These are phyloP conservation scores for Picathartes gymnocephalus DNA, from an alignment of 2,113 vertebrate genomes.

Conservation along the genomic window DNA sequence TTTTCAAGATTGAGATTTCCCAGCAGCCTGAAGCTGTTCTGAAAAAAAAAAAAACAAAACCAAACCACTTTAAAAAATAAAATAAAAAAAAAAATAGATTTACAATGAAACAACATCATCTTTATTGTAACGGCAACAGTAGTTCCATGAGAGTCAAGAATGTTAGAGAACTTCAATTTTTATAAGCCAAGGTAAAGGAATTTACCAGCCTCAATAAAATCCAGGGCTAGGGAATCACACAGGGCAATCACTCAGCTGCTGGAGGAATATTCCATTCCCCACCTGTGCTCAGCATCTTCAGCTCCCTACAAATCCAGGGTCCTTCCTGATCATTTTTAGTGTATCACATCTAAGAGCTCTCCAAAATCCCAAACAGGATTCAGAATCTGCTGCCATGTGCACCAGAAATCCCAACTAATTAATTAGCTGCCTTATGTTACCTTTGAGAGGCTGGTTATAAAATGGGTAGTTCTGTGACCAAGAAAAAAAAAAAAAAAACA, in stretches of 20 bases:
- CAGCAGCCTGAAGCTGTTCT: slow-evolving; percentile 25
- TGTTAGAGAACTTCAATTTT: slow-evolving; percentile 18
- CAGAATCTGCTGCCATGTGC: background rate
- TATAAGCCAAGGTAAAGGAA: slow-evolving; percentile 27
- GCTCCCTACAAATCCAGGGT: background rate
- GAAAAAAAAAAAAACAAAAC: background rate
- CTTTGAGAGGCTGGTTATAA: slow-evolving; percentile 33
- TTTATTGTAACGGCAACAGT: slow-evolving; percentile 50
- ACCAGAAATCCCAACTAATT: background rate
- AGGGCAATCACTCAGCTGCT: background rate
- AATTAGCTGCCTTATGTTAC: slow-evolving; percentile 58
- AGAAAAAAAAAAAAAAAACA: background rate
- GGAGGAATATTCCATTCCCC: background rate
- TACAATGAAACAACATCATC: slow-evolving; percentile 60
- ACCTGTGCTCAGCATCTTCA: slow-evolving; percentile 31
- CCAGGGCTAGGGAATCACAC: slow-evolving; percentile 13
- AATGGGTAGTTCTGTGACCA: background rate
- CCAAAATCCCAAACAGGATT: background rate
- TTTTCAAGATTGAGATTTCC: background rate
- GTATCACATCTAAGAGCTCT: background rate
- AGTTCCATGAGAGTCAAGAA: slow-evolving; percentile 51
- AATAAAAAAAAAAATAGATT: slow-evolving; percentile 19
- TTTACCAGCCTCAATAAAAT: slow-evolving; percentile 40
- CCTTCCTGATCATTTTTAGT: slow-evolving; percentile 6
- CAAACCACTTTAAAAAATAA: background rate